Base-by-base conservation (phyloP, 2,113 vertebrate genomes). In the Phylloscopus trochiloides region DNA sequence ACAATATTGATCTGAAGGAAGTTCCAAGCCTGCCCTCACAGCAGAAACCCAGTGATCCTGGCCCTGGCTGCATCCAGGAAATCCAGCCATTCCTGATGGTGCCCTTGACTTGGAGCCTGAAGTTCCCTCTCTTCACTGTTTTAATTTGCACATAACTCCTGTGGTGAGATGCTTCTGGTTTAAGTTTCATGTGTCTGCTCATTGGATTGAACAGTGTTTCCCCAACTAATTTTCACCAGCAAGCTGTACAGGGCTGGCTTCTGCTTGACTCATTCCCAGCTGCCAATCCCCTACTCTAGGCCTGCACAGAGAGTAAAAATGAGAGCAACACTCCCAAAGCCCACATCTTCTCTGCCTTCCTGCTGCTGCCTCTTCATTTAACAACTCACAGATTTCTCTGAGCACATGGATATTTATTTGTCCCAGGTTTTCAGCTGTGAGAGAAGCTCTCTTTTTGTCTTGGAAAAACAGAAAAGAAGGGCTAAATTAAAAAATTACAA, bases 1-100 rank as follows among this genome's bases (percentile, higher is more conserved):
- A 15, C 45, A 14, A 21, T 1, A 1, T 5, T 28, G 22, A 32
- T 13, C 18, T 7, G 36, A 54, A 28, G 19, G 6, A 24, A 34
- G 17, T 9, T 18, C 15, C 34, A 36, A 73, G 36, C 7, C 42
- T 55, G 16, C 12, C 40, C 58, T 10, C 12, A 6, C 52, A 63
- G 54, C 65, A 76, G 45, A 2, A 73, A 19, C 61, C 14, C 34
- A 29, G 43, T 2, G 2, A 20, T 20, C 40, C 55, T 3, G 11
- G 50, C 59, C 18, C 25, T 10, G 29, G 12, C 31, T 18, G 50
- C 3, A 26, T n/a, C 1, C 12, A 18, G 51, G 29, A 26, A 47
- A 22, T 16, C 4, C 14, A 10, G 1, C 26, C 4, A 3, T 22
- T 36, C 45, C 76, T 14, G 18, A 2, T 0, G 1, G 6, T 3